Evolutionary conservation across 2,113 vertebrate genomes (phyloP).

Genomic region (Coptodon rendalli): DNA sequence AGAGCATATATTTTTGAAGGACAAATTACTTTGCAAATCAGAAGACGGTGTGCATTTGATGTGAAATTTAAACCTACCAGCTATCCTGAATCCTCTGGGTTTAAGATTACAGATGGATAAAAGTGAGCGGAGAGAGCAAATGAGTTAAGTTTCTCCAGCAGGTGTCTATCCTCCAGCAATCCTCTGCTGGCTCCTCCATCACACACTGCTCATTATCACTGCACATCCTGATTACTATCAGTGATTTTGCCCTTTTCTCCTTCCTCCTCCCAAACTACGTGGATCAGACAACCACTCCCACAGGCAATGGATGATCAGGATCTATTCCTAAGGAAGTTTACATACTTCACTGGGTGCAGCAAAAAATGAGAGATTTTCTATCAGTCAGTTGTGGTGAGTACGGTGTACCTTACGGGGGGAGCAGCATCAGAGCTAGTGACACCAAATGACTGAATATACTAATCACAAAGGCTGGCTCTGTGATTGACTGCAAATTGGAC

Average conservation of each 20-base stretch:
- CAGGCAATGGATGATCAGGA: neutral
- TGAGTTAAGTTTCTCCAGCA: neutral
- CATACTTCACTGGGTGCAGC: neutral
- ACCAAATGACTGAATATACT: neutral
- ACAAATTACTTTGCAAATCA: neutral
- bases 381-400: neutral
- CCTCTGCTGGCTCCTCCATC: neutral
- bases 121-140: neutral
- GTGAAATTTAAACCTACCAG: neutral
- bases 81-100: neutral
- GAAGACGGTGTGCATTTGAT: neutral
- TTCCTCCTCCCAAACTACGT: neutral
- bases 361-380: neutral
- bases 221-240: neutral
- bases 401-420: neutral
- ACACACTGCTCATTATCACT: neutral
- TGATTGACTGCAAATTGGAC: neutral
- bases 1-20: neutral
- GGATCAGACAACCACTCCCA: neutral
- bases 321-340: neutral
- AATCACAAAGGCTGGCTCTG: neutral
- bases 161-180: neutral
- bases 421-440: neutral
- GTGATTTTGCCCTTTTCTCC: neutral
- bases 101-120: neutral